Evolutionary conservation across 2,113 vertebrate species (phyloP).

Genomic region (Parotia lawesii): DNA sequence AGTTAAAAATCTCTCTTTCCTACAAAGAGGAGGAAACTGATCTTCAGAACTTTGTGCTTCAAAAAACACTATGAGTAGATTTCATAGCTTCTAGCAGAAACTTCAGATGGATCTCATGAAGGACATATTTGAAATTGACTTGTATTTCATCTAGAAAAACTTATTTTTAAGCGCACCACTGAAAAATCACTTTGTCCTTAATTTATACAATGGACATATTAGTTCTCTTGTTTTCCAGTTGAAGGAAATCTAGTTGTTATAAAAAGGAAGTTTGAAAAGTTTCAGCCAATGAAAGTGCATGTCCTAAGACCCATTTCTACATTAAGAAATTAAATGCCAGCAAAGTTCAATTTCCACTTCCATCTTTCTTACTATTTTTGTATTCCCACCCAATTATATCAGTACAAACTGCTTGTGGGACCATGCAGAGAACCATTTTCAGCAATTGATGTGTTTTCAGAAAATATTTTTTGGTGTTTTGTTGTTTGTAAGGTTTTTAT

Average conservation of each 20-base stretch:
- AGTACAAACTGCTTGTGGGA: background rate
- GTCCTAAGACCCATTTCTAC: background rate
- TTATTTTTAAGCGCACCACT: background rate
- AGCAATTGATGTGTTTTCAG: background rate
- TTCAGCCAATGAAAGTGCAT: rapidly evolving
- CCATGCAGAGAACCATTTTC: background rate
- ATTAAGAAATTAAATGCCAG: background rate
- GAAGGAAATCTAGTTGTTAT: background rate
- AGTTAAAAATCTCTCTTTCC: background rate
- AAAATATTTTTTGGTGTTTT: background rate
- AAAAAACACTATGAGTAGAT: background rate
- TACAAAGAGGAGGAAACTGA: background rate
- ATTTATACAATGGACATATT: background rate
- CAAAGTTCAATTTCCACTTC: background rate
- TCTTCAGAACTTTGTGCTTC: background rate
- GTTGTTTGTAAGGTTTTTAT: background rate
- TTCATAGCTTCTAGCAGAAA: background rate
- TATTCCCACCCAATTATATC: background rate
- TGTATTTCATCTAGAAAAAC: background rate
- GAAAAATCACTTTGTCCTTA: background rate
- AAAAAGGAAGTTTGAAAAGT: background rate
- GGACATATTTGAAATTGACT: background rate
- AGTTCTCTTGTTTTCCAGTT: background rate
- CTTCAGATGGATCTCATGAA: background rate
- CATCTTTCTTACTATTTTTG: background rate